Evolutionary conservation across 2,797 vertebrate species (phyloP), one percentile per base, ranked within the genome.

Genomic region (Mormyrus proboscirostris): DNA sequence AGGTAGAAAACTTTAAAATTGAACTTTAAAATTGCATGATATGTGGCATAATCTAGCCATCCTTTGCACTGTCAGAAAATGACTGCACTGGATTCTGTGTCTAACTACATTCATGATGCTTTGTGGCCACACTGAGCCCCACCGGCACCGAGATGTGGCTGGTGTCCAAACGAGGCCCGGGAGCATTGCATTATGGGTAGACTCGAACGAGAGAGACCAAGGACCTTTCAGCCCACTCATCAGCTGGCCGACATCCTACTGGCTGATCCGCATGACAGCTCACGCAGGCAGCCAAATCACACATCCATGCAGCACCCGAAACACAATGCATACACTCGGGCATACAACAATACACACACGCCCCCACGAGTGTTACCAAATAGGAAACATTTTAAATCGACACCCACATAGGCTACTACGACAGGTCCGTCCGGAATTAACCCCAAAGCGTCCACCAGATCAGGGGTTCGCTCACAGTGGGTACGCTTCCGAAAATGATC

Each of bases 371-470:
- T 19, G 3, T 1, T 22, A n/a, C 7, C 10, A 82, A n/a, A 82
- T 4, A 47, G 76, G 76, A 47, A 82, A 44, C 76, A 47, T 47
- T 82, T 44, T n/a, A 73, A 82, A 82, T 82, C 76, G 47, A 82
- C 76, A 82, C 76, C 41, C 76, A 82, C 41, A 19, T 47, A 4
- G 41, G 19, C 19, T 22, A 47, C 41, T 22, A 82, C 3, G 76
- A 47, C 76, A 82, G 76, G 38, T 82, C 76, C 76, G 47, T 82
- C 76, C 19, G n/a, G 76, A 82, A 47, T 82, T 82, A 82, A 82
- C 76, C 41, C 76, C 16, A 82, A 47, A 82, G 41, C 3, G 19
- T 47, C 76, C 76, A 82, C 12, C 76, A 9, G 38, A 82, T 47
- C 41, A 16, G 29, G 12, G 4, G 69, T 14, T 73, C 41, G 29